Conservation (phyloP, 2,113 vertebrate genomes). For the Erpornis zantholeuca region DNA sequence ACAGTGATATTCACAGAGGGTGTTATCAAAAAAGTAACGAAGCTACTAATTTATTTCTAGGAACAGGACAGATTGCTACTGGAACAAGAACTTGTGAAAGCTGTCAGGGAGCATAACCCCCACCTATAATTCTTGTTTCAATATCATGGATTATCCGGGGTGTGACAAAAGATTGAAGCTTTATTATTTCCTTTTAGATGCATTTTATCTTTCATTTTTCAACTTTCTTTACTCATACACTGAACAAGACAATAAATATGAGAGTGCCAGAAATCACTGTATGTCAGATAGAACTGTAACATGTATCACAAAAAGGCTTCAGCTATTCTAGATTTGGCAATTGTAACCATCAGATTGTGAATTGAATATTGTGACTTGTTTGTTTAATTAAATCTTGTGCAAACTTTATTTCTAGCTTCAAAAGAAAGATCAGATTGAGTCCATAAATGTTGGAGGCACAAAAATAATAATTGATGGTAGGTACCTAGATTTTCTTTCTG, state of each 20-base stretch:
- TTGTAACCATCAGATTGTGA: not conserved
- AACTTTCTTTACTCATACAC: not conserved
- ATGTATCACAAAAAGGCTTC: not conserved
- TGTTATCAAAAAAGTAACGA: not conserved
- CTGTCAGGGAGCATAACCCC: not conserved
- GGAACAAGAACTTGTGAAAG: not conserved
- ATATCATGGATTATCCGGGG: not conserved
- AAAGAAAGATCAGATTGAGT: slow-evolving; percentile 85
- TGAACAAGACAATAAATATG: not conserved
- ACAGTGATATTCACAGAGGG: not conserved
- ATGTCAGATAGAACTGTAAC: not conserved
- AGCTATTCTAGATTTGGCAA: not conserved
- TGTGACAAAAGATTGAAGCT: not conserved
- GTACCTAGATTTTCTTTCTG: slow-evolving; percentile 7
- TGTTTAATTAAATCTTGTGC: not conserved
- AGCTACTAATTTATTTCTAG: not conserved
- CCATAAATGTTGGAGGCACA: slow-evolving; percentile 90
- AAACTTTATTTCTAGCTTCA: slow-evolving; percentile 75
- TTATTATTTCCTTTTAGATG: not conserved
- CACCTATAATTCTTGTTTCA: not conserved
- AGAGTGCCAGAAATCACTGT: not conserved
- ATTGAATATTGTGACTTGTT: not conserved
- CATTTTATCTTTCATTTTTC: not conserved
- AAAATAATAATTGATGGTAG: slow-evolving; percentile 87
- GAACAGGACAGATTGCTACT: not conserved